Base-by-base conservation (phyloP, 2,888 invertebrate species). In the Tetheella fluctuosa region DNA sequence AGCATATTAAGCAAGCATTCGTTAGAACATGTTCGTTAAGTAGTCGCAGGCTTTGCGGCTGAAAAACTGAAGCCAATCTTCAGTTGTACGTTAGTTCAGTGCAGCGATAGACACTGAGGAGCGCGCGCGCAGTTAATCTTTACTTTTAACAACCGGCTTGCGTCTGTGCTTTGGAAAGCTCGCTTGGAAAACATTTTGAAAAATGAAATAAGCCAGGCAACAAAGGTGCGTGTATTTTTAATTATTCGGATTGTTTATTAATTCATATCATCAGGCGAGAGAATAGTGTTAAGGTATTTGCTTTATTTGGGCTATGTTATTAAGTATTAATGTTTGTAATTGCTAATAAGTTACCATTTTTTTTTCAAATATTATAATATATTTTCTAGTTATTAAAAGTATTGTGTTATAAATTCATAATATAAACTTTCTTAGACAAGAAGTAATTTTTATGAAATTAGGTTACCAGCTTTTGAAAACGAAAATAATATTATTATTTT, bases 71-170 rank as follows among this genome's bases (percentile, higher is more conserved):
- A 73, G 59, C 68, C 71, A 69, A 64, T 57, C 68, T 69, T 76
- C 70, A 77, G 77, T 78, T 64, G 65, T 39, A 30, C 62, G 58
- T 70, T 64, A 69, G 75, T 76, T 76, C 76, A 81, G 81, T 81
- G 62, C 68, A 71, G 65, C 64, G 72, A 67, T 70, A 75, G 76
- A 76, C 80, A 76, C 71, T 69, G 72, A 64, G 65, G 62, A 67
- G 64, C 74, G 77, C 76, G 78, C 76, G 77, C 76, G 77, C 74
- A 71, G 20, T 23, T 20, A 59, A 62, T 61, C 64, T 64, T 62
- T 62, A 62, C 67, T 61, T 59, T 59, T 28, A 34, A 48, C n/a
- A 7, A 34, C 20, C 30, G 12, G 23, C 54, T 59, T 34, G 12
- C 20, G 34, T 20, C 13, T 34, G 12, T 34, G 55, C 37, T 34